Percentiles rank a stretch among this genome's conserved stretches.
Conservation (phyloP, 2,797 vertebrate species). For the Cyprinella venusta region DNA sequence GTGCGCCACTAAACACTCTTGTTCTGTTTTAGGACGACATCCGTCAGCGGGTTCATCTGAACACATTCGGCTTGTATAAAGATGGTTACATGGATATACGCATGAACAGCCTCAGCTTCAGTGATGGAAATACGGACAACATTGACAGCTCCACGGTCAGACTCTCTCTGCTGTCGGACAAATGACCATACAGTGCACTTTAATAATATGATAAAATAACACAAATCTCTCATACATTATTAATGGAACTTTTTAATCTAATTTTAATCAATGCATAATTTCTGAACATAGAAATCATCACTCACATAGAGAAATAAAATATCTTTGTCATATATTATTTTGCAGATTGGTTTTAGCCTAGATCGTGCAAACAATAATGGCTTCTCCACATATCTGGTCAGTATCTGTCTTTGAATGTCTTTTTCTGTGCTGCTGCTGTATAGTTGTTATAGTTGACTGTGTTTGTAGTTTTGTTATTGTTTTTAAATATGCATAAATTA, state of each 20-base stretch:
- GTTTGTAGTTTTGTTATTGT: background rate
- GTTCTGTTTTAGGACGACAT: conserved; percentile 77
- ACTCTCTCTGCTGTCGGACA: background rate
- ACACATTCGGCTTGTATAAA: conserved; percentile 88
- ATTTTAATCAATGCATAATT: background rate
- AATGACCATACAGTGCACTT: background rate
- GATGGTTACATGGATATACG: conserved; percentile 82
- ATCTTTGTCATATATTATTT: background rate
- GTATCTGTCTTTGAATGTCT: background rate
- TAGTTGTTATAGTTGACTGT: background rate
- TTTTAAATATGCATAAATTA: background rate
- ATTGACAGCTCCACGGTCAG: conserved; percentile 66
- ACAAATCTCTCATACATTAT: background rate
- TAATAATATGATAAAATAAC: background rate
- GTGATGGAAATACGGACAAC: conserved; percentile 29
- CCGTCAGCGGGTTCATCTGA: conserved; percentile 85
- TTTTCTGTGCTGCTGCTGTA: background rate
- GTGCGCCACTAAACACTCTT: background rate
- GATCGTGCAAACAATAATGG: conserved; percentile 84
- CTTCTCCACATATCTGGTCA: conserved; percentile 84
- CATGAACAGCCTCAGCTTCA: conserved; percentile 77
- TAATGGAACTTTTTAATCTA: background rate
- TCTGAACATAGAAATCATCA: background rate
- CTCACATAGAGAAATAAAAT: background rate
- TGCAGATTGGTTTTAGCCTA: conserved; percentile 84